These are phyloP conservation scores for Circaetus gallicus DNA, from an alignment of 2,113 vertebrate species.

Conservation along the genomic window DNA sequence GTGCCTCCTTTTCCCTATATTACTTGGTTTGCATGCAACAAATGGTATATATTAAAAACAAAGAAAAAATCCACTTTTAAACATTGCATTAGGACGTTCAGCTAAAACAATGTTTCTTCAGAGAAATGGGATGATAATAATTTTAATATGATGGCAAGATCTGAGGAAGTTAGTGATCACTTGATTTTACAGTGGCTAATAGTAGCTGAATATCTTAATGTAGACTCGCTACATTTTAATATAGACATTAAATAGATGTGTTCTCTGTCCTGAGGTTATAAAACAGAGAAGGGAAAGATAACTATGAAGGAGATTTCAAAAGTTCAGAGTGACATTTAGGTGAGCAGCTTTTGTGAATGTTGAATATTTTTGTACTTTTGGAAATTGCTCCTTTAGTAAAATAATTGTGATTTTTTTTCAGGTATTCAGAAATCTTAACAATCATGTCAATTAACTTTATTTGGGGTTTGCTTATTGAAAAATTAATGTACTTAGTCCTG, in stretches of 20 bases:
- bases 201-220: neutral
- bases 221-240: neutral
- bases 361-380: neutral
- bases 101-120: neutral
- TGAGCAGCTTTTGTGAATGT: neutral
- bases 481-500: neutral
- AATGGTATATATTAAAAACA: neutral
- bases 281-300: neutral
- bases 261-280: neutral
- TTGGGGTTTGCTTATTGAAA: neutral
- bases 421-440: neutral
- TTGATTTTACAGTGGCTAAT: neutral
- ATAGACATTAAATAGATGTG: neutral
- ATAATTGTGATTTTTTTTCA: neutral
- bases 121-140: neutral
- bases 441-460: neutral
- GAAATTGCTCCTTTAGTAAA: neutral
- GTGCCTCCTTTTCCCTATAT: neutral
- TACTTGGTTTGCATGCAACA: neutral
- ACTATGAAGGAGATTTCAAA: neutral
- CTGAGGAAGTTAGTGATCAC: neutral
- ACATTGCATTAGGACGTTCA: neutral
- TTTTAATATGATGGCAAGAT: neutral
- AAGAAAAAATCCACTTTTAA: neutral
- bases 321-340: neutral